These are phyloP conservation scores for Linyphia triangularis DNA, from an alignment of 2,888 invertebrate species.

Conservation along the genomic window DNA sequence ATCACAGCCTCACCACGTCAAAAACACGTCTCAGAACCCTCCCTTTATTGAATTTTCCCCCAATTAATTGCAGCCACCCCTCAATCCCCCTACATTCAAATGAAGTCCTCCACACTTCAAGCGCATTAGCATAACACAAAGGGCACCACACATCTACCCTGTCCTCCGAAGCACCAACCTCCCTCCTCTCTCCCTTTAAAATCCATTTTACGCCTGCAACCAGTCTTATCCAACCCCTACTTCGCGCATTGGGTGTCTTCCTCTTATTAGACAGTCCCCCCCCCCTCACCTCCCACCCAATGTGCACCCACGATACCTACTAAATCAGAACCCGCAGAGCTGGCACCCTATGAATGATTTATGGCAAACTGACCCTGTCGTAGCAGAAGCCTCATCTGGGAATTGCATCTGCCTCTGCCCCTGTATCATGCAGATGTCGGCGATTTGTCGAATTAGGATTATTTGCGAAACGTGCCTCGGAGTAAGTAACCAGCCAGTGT, in stretches of 20 bases:
- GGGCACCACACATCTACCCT: conserved; percentile 11
- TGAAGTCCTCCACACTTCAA: background rate
- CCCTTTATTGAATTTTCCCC: conserved; percentile 26
- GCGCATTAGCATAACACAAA: conserved; percentile 45
- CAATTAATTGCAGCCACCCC: conserved; percentile 35
- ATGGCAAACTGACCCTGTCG: conserved; percentile 50
- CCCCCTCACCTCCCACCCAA: background rate
- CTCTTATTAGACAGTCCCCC: background rate
- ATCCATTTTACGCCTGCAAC: conserved; percentile 45
- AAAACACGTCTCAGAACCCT: background rate
- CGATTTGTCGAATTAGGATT: conserved; percentile 22
- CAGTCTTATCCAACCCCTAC: background rate
- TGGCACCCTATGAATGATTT: conserved; percentile 46
- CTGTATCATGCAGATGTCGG: background rate
- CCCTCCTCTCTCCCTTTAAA: conserved; percentile 4
- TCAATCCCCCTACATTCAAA: conserved; percentile 18
- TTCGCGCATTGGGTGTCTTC: conserved; percentile 16
- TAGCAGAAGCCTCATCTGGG: background rate
- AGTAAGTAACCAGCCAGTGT: background rate
- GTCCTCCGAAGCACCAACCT: too few relatives aligned
- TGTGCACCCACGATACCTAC: background rate
- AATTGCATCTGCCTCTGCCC: background rate
- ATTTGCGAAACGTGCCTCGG: conserved; percentile 1
- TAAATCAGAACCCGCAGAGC: background rate
- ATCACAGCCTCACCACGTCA: background rate